Evolutionary conservation across 2,888 invertebrate genomes (phyloP).

Genomic region (Hyles lineata): DNA sequence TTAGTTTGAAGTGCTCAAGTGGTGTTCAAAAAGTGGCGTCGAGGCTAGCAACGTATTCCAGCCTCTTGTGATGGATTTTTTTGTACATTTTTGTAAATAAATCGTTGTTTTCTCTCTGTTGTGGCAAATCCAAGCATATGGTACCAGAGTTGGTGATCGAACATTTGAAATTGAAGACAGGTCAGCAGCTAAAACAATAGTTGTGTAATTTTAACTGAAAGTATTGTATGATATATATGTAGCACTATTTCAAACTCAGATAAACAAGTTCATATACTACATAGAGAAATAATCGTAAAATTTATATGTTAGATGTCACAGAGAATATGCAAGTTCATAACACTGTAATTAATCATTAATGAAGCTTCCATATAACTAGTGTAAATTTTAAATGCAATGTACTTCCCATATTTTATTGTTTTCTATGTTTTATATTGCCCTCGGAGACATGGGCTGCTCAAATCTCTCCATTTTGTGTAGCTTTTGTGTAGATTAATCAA

Average conservation of each 20-base stretch:
- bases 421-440: neutral
- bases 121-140: constrained; percentile 7
- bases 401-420: constrained; percentile 2
- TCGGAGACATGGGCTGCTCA: neutral
- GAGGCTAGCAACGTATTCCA: constrained; percentile 27
- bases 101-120: constrained; percentile 49
- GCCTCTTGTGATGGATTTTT: constrained; percentile 45
- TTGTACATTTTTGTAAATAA: constrained; percentile 75
- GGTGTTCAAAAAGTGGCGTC: constrained; percentile 48
- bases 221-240: neutral
- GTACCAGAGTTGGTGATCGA: neutral
- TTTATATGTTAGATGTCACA: neutral
- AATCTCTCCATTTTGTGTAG: constrained; percentile 9
- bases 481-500: constrained; percentile 12
- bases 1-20: constrained; percentile 66
- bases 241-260: neutral
- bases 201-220: constrained; percentile 2
- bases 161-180: neutral
- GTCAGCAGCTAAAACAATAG: constrained; percentile 1
- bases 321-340: neutral
- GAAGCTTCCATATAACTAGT: constrained; percentile 38
- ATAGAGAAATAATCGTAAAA: neutral
- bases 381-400: constrained; percentile 27
- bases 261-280: neutral
- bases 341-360: neutral